Evolutionary conservation across 2,797 vertebrate species (phyloP), one percentile per base, ranked within the genome.

Genomic region (Dendrocincla tyrannina): DNA sequence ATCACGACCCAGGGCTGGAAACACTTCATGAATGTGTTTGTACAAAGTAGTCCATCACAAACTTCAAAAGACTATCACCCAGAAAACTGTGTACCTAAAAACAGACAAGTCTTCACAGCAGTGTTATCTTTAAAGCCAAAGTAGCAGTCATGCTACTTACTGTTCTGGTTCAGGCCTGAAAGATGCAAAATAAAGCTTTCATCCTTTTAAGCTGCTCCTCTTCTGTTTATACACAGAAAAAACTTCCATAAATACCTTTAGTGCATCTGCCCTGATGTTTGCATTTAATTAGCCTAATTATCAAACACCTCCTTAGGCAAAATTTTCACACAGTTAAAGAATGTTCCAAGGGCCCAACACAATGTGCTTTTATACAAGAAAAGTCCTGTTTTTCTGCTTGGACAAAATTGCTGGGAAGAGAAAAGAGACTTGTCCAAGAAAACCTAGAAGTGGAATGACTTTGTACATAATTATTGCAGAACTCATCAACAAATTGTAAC

Each of bases 11-110:
- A 88, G 30, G 30, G 69, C 73, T 94, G 85, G 76, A 88, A 95
- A 75, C 82, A 93, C 79, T 94, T 78, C 52, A 66, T 1, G 27
- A 19, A 13, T 75, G 37, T 81, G 79, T 86, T 89, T 49, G 73
- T 74, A 94, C 92, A 86, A 96, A 91, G 86, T 49, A 89, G 88
- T 27, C 78, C 85, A 81, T 53, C 89, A 90, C 85, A 86, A 81
- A 89, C 91, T 94, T 93, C 94, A 89, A 88, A 95, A 91, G 91
- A 81, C 59, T 75, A 56, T 85, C 58, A 49, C 13, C 28, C 85
- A 88, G 85, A 88, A 96, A 91, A 68, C 50, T 42, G 32, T 9
- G 69, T 73, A 84, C 55, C 64, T 66, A 92, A 92, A 96, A 84
- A 0, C 76, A 92, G 92, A 81, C 11, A 1, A 76, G 33, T 73